Base-by-base conservation (phyloP, 2,888 invertebrate genomes). In the Campoplex capitator region DNA sequence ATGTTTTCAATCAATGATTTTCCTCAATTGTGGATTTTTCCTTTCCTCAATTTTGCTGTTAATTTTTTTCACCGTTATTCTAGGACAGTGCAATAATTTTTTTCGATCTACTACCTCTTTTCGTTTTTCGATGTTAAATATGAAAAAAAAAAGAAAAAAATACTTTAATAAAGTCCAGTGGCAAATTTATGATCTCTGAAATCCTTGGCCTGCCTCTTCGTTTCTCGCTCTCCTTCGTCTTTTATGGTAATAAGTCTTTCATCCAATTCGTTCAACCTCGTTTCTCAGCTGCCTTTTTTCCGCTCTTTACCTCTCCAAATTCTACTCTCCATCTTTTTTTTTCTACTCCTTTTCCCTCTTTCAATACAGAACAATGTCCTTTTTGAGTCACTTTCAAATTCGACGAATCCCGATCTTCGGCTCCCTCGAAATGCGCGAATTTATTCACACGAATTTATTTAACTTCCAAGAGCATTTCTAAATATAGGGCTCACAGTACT, bases 241-340 rank as follows among this genome's bases (percentile, higher is more conserved):
- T 71, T 73, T 71, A 51, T 54, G 73, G 77, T 65, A 73, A 73
- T 67, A 83, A 83, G 83, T 70, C 71, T 83, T 65, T 77, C 83
- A 77, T 83, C 77, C 83, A 51, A 83, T 77, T 73, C 77, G 77
- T 73, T 62, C 71, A 38, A 68, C 42, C 65, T 71, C 71, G 48
- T 23, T 71, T 62, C 71, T 45, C 71, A 1, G 65, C 42, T 42
- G 42, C 8, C 28, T 62, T 71, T 62, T 71, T 62, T 71, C 51
- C 70, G 65, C 71, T 23, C 45, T 62, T 70, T 32, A n/a, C 65
- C 38, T 28, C 73, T 23, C 42, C 74, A 32, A 48, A 16, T 38
- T 56, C 51, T 8, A n/a, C 73, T 38, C 16, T 18, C 38, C 38
- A 3, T 68, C 42, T 38, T 13, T 38, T 45, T 48, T 45, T 28